Conservation (phyloP, 2,888 invertebrate species). For the Rhimphoctona megacephalus region DNA sequence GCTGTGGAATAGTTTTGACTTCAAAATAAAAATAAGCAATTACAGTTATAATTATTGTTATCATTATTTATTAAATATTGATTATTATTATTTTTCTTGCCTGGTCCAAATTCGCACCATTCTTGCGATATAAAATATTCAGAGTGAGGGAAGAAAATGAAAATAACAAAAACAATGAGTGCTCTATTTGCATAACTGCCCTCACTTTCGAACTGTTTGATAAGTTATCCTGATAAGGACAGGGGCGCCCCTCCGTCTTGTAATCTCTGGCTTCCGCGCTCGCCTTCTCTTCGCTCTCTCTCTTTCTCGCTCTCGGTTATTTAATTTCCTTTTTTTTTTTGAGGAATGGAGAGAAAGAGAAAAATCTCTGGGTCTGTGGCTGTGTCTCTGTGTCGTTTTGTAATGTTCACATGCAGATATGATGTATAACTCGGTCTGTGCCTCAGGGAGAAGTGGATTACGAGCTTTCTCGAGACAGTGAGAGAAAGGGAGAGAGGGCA, state of each 20-base stretch:
- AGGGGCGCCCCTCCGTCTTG: constrained; percentile 50
- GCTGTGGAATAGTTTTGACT: background rate
- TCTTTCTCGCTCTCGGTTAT: constrained; percentile 16
- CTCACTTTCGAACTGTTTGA: constrained; percentile 70
- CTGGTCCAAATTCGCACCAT: constrained; percentile 4
- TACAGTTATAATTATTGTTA: background rate
- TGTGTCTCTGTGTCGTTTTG: constrained; percentile 27
- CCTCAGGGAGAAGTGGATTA: constrained; percentile 54
- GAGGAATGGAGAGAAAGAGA: constrained; percentile 36
- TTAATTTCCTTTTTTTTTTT: constrained; percentile 18
- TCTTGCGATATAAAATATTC: constrained; percentile 12
- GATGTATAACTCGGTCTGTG: constrained; percentile 37
- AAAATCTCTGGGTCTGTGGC: constrained; percentile 30
- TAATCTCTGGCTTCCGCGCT: constrained; percentile 64
- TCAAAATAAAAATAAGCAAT: too few relatives aligned
- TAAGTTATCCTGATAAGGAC: constrained; percentile 69
- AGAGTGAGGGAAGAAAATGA: background rate
- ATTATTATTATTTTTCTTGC: background rate
- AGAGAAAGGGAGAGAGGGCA: constrained; percentile 21
- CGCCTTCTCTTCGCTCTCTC: constrained; percentile 43
- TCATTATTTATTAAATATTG: background rate
- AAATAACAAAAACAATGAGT: constrained; percentile 61
- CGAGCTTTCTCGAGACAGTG: constrained; percentile 31
- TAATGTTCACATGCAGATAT: constrained; percentile 35
- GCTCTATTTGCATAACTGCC: constrained; percentile 72